Conservation (phyloP, 2,797 vertebrate species). For the Borostomias antarcticus region DNA sequence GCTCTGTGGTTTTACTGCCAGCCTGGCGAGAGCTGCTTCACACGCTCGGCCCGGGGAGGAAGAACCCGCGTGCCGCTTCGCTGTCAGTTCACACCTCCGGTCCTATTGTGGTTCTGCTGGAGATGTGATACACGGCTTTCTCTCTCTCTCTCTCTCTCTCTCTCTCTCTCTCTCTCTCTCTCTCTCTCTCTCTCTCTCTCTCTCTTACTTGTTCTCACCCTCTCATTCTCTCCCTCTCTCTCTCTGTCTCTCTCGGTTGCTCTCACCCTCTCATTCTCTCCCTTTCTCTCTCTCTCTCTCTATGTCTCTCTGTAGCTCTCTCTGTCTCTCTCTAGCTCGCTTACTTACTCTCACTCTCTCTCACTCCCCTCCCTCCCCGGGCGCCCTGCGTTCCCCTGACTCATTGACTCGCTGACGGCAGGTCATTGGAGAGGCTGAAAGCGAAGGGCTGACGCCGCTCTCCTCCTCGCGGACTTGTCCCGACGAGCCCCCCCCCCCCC, state of each 20-base stretch:
- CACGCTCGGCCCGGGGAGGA: too few species aligned
- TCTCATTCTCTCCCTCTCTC: too few species aligned
- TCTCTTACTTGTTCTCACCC: neutral
- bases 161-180: neutral
- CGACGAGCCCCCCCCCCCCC: constrained; percentile 1
- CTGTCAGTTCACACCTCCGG: too few species aligned
- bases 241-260: too few species aligned
- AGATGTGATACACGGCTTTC: neutral
- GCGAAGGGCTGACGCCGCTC: constrained; percentile 36
- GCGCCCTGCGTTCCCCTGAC: constrained; percentile 18
- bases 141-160: neutral
- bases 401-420: constrained; percentile 51
- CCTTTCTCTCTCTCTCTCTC: too few species aligned
- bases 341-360: neutral
- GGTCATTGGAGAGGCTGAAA: constrained; percentile 54
- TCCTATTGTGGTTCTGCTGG: too few species aligned
- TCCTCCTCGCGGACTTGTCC: constrained; percentile 26
- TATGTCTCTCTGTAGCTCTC: neutral
- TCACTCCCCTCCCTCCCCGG: neutral
- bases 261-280: too few species aligned
- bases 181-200: neutral
- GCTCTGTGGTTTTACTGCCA: neutral
- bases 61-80: too few species aligned
- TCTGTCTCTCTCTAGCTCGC: neutral
- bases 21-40: neutral